Conservation (phyloP, 2,888 invertebrate species). For the Heliconius sara region DNA sequence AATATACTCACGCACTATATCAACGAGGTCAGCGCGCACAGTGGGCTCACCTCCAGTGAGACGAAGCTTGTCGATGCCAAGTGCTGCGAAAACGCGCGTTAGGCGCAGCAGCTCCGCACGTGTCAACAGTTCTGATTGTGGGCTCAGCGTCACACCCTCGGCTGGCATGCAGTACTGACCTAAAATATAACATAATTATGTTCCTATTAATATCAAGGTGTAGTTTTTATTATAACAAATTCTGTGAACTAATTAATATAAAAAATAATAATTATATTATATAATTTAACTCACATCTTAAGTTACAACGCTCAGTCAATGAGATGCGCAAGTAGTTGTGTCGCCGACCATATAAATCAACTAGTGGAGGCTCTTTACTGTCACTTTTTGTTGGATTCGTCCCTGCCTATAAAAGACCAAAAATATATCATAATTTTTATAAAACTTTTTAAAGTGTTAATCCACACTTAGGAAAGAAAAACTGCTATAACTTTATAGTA, state of each 20-base stretch:
- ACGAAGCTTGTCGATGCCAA: slow-evolving; percentile 96
- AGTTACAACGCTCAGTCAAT: slow-evolving; percentile 97
- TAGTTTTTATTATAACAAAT: background rate
- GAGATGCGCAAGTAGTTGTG: slow-evolving; percentile 98
- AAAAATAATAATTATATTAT: background rate
- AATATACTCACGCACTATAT: slow-evolving; percentile 88
- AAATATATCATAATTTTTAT: background rate
- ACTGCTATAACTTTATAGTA: too few relatives aligned
- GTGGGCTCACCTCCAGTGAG: slow-evolving; percentile 99
- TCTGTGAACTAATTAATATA: background rate
- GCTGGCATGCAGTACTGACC: slow-evolving; percentile 99
- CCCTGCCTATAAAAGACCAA: background rate
- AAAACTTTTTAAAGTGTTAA: too few relatives aligned
- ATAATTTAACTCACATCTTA: slow-evolving; percentile 91
- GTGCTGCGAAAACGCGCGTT: slow-evolving; percentile 91
- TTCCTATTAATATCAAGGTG: background rate
- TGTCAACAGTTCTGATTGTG: slow-evolving; percentile 89
- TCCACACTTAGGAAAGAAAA: too few relatives aligned
- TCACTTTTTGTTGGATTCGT: background rate
- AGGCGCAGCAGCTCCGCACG: slow-evolving; percentile 92
- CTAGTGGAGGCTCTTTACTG: slow-evolving; percentile 73
- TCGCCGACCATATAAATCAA: slow-evolving; percentile 93
- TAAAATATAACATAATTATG: slow-evolving; percentile 59
- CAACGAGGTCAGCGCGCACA: slow-evolving; percentile 92
- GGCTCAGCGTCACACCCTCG: slow-evolving; percentile 94